Percentiles rank a stretch among this genome's conserved stretches.
phyloP scores from a whole-genome alignment of 2,113 vertebrate species.

The Cichladusa arquata region DNA sequence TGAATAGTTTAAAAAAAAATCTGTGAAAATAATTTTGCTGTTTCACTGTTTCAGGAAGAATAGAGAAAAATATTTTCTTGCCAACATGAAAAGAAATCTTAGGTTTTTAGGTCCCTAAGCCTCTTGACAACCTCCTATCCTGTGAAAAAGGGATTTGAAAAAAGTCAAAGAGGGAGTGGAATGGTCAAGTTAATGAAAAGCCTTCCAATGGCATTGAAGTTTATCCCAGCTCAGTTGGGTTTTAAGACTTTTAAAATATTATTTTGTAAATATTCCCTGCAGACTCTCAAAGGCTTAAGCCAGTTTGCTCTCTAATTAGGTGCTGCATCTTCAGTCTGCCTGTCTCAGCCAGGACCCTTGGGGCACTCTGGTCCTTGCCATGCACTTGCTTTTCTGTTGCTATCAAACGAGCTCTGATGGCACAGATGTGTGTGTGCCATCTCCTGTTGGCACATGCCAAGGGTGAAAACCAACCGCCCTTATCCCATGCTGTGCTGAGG shows the following conservation, averaged over 20 bases:
- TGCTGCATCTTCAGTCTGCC: not conserved
- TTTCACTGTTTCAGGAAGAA: not conserved
- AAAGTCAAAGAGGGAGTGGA: not conserved
- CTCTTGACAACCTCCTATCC: not conserved
- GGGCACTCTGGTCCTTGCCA: rapidly evolving
- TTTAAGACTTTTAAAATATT: not conserved
- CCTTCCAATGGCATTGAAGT: not conserved
- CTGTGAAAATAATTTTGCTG: not conserved
- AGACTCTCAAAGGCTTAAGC: not conserved
- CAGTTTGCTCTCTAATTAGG: not conserved
- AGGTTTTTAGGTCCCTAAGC: not conserved
- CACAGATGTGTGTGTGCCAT: not conserved
- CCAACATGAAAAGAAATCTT: not conserved
- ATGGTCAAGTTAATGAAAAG: not conserved
- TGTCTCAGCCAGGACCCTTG: not conserved
- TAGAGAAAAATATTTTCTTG: not conserved
- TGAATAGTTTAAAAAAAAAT: not conserved
- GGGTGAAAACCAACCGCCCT: rapidly evolving
- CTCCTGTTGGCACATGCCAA: rapidly evolving
- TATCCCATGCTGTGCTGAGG: rapidly evolving
- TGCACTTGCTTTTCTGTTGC: not conserved
- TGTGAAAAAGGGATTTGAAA: not conserved
- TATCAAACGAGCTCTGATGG: not conserved
- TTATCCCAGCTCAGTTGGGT: not conserved
- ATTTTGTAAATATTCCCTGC: not conserved